Percentiles rank a stretch among this genome's conserved stretches.
Evolutionary conservation across 1,140 invertebrate genomes (phyloP).

Genomic region (Trichoplusia ni): DNA sequence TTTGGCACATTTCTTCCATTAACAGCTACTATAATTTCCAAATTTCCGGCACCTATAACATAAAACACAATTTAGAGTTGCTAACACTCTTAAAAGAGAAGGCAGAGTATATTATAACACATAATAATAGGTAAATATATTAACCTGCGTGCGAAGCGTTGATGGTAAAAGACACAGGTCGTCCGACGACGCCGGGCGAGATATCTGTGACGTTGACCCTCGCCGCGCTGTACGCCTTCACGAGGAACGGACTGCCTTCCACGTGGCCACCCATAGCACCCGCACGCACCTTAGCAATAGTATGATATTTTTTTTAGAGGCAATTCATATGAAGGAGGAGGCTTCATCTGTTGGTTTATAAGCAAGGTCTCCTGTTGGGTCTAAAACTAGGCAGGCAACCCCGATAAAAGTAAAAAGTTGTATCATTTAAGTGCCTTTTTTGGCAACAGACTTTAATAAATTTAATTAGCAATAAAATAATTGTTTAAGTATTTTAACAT

Average conservation of each 20-base stretch:
- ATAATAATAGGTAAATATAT: neutral
- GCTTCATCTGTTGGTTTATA: too few relatives aligned
- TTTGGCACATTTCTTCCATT: conserved; percentile 98
- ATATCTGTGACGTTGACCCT: conserved; percentile 96
- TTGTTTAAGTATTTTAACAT: neutral
- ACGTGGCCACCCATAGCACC: conserved; percentile 89
- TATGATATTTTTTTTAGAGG: too few relatives aligned
- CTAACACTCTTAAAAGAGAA: neutral
- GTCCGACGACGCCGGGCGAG: conserved; percentile 92
- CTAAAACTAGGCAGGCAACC: too few relatives aligned
- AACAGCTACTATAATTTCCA: conserved; percentile 99
- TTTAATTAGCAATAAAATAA: neutral
- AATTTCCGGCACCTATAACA: conserved; percentile 92
- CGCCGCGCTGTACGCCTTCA: conserved; percentile 97
- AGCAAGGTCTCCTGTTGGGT: too few relatives aligned
- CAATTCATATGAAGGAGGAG: too few relatives aligned
- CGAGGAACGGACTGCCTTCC: conserved; percentile 95
- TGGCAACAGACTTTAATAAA: too few relatives aligned
- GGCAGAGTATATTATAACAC: neutral
- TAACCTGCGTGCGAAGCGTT: conserved; percentile 86
- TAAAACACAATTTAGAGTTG: neutral
- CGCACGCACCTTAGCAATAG: conserved; percentile 57
- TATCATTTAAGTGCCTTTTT: too few relatives aligned
- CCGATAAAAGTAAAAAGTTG: too few relatives aligned
- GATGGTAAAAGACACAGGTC: conserved; percentile 96